Conservation (phyloP, 2,888 invertebrate genomes). For the Spialia ferax region DNA sequence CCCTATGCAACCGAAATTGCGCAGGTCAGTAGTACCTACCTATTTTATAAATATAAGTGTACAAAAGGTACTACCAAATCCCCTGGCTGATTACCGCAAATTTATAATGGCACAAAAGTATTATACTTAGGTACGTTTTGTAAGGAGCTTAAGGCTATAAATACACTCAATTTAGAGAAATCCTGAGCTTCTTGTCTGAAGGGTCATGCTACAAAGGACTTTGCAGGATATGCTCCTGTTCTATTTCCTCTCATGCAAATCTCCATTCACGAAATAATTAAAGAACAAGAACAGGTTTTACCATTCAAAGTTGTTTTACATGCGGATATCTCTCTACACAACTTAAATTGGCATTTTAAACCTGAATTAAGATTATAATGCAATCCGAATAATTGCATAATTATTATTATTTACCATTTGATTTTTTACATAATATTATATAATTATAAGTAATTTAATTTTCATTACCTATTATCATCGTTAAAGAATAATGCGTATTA, state of each 20-base stretch:
- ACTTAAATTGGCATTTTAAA: conserved; percentile 25
- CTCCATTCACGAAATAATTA: conserved; percentile 36
- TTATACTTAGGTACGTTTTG: too few species aligned
- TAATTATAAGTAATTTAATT: too few species aligned
- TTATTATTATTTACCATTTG: too few species aligned
- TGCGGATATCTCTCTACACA: conserved; percentile 19
- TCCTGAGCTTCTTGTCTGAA: conserved; percentile 6
- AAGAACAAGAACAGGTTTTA: conserved; percentile 36
- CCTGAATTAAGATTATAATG: conserved; percentile 10
- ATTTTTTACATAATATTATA: too few species aligned
- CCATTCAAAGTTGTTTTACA: conserved; percentile 35
- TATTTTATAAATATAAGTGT: too few species aligned
- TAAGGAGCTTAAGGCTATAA: neutral
- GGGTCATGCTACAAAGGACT: conserved; percentile 23
- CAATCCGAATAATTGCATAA: conserved; percentile 7
- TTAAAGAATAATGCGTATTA: too few species aligned
- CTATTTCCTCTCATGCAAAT: conserved; percentile 32
- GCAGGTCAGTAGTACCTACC: too few species aligned
- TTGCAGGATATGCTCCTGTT: conserved; percentile 32
- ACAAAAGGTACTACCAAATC: too few species aligned
- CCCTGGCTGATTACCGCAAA: too few species aligned
- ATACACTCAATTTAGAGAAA: conserved; percentile 26
- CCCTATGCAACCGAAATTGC: too few species aligned
- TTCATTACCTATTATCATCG: too few species aligned
- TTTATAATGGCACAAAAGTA: too few species aligned